Conservation (phyloP, 2,113 vertebrate species). For the Caracal caracal region DNA sequence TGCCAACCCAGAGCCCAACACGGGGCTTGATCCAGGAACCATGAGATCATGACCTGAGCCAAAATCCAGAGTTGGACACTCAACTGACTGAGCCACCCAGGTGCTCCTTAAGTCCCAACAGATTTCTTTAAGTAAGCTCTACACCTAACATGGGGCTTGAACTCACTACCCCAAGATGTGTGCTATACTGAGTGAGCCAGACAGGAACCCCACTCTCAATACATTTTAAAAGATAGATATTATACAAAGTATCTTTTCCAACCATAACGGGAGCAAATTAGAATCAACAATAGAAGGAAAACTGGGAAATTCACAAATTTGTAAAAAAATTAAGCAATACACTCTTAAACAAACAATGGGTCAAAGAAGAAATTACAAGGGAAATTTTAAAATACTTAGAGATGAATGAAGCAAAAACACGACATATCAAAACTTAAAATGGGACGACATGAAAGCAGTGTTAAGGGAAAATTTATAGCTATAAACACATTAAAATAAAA, state of each 20-base stretch:
- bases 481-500: neutral
- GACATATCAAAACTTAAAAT: neutral
- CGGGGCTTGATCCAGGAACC: neutral
- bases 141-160: neutral
- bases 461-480: neutral
- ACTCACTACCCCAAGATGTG: neutral
- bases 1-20: neutral
- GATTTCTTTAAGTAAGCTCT: neutral
- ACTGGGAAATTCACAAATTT: neutral
- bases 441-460: neutral
- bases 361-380: neutral
- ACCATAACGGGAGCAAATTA: neutral
- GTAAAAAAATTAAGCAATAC: neutral
- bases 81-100: neutral
- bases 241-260: neutral
- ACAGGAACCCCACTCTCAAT: neutral
- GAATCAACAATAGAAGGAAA: neutral
- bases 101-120: neutral
- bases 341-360: neutral
- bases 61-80: neutral
- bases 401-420: neutral
- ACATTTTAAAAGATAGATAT: neutral
- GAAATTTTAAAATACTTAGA: neutral
- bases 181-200: neutral
- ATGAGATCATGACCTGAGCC: neutral